A percentile compares a stretch with the other conserved stretches of the same genome.
Evolutionary conservation across 2,888 invertebrate species (phyloP).

Genomic region (Tenthredo scrophulariae): DNA sequence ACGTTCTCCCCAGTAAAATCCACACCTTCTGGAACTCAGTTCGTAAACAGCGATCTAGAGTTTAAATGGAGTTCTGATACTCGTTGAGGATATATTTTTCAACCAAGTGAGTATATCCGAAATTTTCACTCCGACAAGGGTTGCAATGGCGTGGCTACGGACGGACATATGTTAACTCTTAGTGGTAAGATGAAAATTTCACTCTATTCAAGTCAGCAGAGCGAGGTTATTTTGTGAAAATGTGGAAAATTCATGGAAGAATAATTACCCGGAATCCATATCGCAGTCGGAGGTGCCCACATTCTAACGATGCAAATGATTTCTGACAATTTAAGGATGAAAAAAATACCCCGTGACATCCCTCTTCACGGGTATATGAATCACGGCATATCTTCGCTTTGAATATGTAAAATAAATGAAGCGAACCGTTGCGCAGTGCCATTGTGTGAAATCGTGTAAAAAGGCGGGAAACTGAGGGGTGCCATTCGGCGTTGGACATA

Average conservation of each 20-base stretch:
- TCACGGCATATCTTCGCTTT: neutral
- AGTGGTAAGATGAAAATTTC: neutral
- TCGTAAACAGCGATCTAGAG: neutral
- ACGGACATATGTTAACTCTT: neutral
- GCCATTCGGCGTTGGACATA: neutral
- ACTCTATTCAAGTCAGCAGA: neutral
- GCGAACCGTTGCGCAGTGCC: neutral
- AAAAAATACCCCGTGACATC: neutral
- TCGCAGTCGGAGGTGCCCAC: neutral
- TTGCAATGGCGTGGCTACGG: neutral
- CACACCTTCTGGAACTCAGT: neutral
- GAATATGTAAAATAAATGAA: neutral
- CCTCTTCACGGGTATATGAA: neutral
- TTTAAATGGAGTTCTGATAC: neutral
- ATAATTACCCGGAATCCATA: neutral
- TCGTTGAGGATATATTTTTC: neutral
- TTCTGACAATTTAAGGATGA: neutral
- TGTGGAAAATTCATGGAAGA: neutral
- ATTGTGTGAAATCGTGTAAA: slow-evolving; percentile 4
- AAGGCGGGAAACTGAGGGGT: neutral
- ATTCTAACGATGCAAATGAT: neutral
- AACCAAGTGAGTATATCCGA: neutral
- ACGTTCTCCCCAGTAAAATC: neutral
- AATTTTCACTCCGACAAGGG: neutral
- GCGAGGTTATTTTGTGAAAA: neutral